Base-by-base conservation (phyloP, 1,140 invertebrate genomes). In the Pseudomyrmex dendroicus region DNA sequence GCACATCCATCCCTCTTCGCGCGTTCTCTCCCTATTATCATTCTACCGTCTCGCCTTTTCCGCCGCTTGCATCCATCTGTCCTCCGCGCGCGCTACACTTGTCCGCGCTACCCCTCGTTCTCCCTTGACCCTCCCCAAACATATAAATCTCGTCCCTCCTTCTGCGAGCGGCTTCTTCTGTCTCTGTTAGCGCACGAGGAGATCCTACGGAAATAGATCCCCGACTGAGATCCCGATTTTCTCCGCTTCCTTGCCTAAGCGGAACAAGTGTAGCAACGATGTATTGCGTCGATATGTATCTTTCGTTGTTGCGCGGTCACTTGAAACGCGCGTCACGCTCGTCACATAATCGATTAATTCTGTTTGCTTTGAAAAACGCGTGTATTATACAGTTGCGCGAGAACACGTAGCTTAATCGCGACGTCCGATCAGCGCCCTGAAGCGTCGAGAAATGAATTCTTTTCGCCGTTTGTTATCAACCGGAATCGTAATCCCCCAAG, bases 81-180 rank as follows among this genome's bases (percentile, higher is more conserved):
- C 68, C 84, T 62, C 61, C 78, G 73, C 85, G 83, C 90, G 86
- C 85, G 83, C 62, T 89, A 89, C 91, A 93, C 91, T 93, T 93
- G 91, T 93, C 4, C 5, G 4, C 88, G 86, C 88, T 86, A 85
- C 88, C 35, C 86, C 85, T 87, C 85, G 90, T 92, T 92, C 35
- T 35, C 90, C 91, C 91, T 93, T 93, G 91, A 92, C 92, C 92
- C 92, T 92, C 89, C 90, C 84, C 82, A 91, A 91, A 89, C 89
- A 82, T 87, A 92, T 92, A 92, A 93, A 92, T 93, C 90, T 78
- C 72, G 84, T 25, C 25, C 76, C 62, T n/a, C 54, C 62, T 67
- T 46, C 63, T 25, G n/a, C 64, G 44, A 35, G 78, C 76, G 35
- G 35, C 84, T 54, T 50, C 68, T 73, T 84, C 67, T 61, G 73